Conservation (phyloP, 35 echinoderm and acorn worm genomes). For the Acanthaster planci region DNA sequence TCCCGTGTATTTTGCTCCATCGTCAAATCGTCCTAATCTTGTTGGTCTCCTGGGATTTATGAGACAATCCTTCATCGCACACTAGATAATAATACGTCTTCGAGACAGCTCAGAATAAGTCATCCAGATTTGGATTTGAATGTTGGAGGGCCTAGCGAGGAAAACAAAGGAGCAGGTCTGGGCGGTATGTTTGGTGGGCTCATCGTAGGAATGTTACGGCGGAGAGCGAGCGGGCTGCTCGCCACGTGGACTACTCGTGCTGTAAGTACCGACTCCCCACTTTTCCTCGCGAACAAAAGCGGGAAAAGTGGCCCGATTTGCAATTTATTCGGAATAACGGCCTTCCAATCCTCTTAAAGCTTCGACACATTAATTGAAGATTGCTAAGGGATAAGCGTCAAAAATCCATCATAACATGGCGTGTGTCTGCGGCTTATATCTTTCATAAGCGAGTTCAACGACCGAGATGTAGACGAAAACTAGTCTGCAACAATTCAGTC, state of each 20-base stretch:
- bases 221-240: not conserved
- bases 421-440: not conserved
- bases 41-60: slow-evolving; percentile 10
- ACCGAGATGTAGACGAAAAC: not conserved
- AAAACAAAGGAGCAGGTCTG: not conserved
- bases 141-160: not conserved
- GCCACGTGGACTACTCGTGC: not conserved
- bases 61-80: not conserved
- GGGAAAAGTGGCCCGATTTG: slow-evolving; percentile 10
- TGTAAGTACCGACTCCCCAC: not conserved
- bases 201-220: slow-evolving; percentile 10
- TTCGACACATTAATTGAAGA: not conserved
- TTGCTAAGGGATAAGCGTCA: not conserved
- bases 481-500: not conserved
- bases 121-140: not conserved
- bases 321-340: not conserved
- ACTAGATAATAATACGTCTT: slow-evolving; percentile 1
- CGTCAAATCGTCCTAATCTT: not conserved
- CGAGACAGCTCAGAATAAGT: not conserved
- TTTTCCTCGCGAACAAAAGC: not conserved
- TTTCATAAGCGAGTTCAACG: not conserved
- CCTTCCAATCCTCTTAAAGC: not conserved
- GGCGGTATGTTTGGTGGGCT: slow-evolving; percentile 10
- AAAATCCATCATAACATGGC: not conserved
- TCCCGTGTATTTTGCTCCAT: not conserved